Evolutionary conservation across 2,113 vertebrate species (phyloP).

Genomic region (Etheostoma spectabile): DNA sequence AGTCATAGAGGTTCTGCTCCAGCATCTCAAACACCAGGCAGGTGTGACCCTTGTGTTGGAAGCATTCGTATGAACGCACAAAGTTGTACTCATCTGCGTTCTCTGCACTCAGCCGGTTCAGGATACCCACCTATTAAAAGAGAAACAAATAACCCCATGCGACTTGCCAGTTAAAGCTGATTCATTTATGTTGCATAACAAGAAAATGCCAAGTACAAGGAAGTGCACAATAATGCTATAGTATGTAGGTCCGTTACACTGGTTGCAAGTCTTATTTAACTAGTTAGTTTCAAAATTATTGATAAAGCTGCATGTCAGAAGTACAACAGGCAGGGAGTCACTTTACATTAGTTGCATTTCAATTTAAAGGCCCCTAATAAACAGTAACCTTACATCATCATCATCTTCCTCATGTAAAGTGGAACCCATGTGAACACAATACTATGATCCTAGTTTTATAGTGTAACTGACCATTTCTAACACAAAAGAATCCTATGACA

Average conservation of each 20-base stretch:
- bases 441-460: neutral
- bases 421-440: neutral
- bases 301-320: neutral
- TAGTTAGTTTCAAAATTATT: neutral
- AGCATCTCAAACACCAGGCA: constrained; percentile 99
- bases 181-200: neutral
- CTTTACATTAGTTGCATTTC: neutral
- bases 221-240: neutral
- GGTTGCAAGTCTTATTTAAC: neutral
- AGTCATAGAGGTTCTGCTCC: constrained; percentile 98
- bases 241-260: neutral
- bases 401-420: neutral
- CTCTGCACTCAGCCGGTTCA: constrained; percentile 95
- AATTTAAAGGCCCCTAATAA: neutral
- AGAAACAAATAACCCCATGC: neutral
- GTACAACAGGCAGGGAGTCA: neutral
- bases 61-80: constrained; percentile 98
- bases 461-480: neutral
- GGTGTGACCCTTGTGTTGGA: constrained; percentile 99
- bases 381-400: neutral
- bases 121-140: constrained; percentile 91
- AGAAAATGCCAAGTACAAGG: neutral
- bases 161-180: neutral
- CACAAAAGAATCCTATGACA: neutral
- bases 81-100: constrained; percentile 98